Percentiles rank a stretch among this genome's conserved stretches.
Conservation (phyloP, 2,888 invertebrate species). For the Heliconius charithonia region DNA sequence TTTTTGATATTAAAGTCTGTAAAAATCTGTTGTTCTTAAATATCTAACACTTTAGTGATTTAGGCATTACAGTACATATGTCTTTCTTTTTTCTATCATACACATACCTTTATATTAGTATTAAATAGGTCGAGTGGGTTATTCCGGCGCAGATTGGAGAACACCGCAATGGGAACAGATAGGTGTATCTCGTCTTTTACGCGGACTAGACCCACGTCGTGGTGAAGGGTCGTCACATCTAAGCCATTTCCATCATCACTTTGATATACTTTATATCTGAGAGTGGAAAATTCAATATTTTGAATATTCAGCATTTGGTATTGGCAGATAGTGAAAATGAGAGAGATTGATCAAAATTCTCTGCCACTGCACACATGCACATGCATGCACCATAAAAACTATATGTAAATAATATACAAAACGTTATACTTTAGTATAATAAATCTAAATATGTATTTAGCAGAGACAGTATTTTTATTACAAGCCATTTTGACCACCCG, state of each 20-base stretch:
- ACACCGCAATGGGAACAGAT: slow-evolving; percentile 45
- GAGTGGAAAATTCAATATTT: background rate
- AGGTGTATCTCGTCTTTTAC: slow-evolving; percentile 61
- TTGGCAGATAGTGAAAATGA: no score
- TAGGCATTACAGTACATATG: no score
- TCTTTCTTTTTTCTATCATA: background rate
- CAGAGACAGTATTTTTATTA: background rate
- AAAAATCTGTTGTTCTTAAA: no score
- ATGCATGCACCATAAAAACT: no score
- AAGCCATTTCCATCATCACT: slow-evolving; percentile 62
- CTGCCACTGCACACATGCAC: no score
- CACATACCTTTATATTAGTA: slow-evolving; percentile 57
- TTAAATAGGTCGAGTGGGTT: slow-evolving; percentile 53
- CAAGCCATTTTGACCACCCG: background rate
- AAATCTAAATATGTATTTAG: background rate
- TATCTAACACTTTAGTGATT: no score
- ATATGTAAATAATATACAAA: no score
- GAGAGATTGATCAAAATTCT: no score
- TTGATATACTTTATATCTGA: slow-evolving; percentile 63
- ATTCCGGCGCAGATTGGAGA: slow-evolving; percentile 53
- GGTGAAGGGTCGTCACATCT: slow-evolving; percentile 70
- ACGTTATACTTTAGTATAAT: background rate
- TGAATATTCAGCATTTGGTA: no score
- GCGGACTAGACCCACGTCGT: slow-evolving; percentile 74
- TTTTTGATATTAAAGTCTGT: no score